phyloP scores from a whole-genome alignment of 2,113 vertebrate genomes.

The Sphaerodactylus townsendi region DNA sequence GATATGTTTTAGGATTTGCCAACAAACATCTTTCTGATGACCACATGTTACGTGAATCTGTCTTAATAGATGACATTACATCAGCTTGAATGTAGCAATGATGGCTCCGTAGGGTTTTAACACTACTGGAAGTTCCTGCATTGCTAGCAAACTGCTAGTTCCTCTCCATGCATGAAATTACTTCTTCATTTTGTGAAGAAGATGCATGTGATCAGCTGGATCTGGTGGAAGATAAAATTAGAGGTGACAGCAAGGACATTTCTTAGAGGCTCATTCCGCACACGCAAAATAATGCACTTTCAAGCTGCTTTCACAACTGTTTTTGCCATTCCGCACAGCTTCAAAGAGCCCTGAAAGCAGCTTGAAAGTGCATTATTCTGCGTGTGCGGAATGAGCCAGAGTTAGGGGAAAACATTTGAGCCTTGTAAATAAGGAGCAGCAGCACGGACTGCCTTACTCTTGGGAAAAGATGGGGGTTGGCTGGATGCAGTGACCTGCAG shows the following conservation, averaged over 20 bases:
- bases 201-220: neutral
- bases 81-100: neutral
- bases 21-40: conserved; percentile 14
- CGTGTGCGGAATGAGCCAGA: too few relatives aligned
- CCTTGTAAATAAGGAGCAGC: too few relatives aligned
- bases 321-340: too few relatives aligned
- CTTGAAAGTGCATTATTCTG: too few relatives aligned
- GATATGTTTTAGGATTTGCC: neutral
- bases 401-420: neutral
- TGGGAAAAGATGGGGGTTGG: neutral
- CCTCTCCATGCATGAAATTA: neutral
- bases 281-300: too few relatives aligned
- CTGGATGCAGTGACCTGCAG: neutral
- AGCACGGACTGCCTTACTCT: too few relatives aligned
- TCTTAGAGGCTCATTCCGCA: too few relatives aligned
- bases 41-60: conserved; percentile 8
- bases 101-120: conserved; percentile 35
- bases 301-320: too few relatives aligned
- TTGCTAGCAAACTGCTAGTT: neutral
- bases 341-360: too few relatives aligned
- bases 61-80: conserved; percentile 19
- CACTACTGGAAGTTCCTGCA: neutral
- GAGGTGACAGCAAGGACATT: neutral
- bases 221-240: neutral
- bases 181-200: neutral